Percentiles rank a stretch among this genome's conserved stretches.
Conservation (phyloP, 2,797 vertebrate species). For the Amniataba percoides region DNA sequence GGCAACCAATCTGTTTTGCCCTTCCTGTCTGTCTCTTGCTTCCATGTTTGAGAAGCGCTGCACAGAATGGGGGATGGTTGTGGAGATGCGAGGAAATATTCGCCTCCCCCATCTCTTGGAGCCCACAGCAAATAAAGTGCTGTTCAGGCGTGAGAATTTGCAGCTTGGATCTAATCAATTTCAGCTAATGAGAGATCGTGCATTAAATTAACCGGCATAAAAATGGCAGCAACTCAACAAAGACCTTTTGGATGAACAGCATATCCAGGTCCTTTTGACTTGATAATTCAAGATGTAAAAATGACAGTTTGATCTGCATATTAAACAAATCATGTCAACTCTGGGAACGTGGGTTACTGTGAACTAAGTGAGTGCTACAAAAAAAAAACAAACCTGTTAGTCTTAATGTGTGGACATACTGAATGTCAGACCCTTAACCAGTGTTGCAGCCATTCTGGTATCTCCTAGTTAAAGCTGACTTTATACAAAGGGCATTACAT, state of each 20-base stretch:
- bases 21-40: slow-evolving; percentile 6
- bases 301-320: not conserved
- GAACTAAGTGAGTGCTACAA: not conserved
- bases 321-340: not conserved
- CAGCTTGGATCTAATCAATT: not conserved
- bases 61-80: slow-evolving; percentile 35
- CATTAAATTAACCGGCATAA: not conserved
- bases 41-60: slow-evolving; percentile 6
- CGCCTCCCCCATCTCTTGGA: slow-evolving; percentile 32
- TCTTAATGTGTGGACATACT: not conserved
- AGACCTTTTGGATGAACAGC: too few relatives aligned
- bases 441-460: not conserved
- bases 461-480: not conserved
- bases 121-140: not conserved
- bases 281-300: too few relatives aligned
- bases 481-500: not conserved
- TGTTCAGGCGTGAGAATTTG: not conserved
- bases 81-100: not conserved
- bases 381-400: not conserved
- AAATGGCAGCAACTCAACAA: too few relatives aligned
- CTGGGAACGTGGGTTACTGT: not conserved
- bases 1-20: slow-evolving; percentile 16
- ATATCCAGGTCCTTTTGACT: too few relatives aligned
- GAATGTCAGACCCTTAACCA: not conserved
- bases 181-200: not conserved